Evolutionary conservation across 2,113 vertebrate species (phyloP).

Genomic region (Rhipidura dahli): DNA sequence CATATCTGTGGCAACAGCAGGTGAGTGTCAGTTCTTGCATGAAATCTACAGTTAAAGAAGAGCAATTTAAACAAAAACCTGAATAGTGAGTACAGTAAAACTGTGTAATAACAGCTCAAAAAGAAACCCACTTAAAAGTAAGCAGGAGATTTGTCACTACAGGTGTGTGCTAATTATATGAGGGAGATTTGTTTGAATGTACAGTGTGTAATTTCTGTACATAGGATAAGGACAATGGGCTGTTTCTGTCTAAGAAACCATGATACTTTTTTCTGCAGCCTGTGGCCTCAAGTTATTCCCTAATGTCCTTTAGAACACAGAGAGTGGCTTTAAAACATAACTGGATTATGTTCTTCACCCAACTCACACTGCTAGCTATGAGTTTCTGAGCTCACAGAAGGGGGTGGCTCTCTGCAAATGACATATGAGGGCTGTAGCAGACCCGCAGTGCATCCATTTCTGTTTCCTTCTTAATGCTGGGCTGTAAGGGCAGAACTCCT

Average conservation of each 20-base stretch:
- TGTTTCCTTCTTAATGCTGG: accelerated
- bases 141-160: neutral
- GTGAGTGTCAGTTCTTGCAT: neutral
- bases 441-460: neutral
- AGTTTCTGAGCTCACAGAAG: neutral
- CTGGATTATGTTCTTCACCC: neutral
- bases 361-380: neutral
- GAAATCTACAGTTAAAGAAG: neutral
- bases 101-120: neutral
- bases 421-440: neutral
- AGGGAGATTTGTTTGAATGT: neutral
- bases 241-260: neutral
- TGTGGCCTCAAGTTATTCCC: neutral
- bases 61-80: neutral
- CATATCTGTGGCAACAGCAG: neutral
- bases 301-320: neutral
- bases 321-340: neutral
- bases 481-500: neutral
- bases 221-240: neutral
- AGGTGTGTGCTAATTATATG: neutral
- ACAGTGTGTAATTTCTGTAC: neutral
- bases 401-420: accelerated
- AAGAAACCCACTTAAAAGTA: neutral
- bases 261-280: neutral
- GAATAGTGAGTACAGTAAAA: neutral